Base-by-base conservation (phyloP, 2,113 vertebrate species). In the Scomber japonicus region DNA sequence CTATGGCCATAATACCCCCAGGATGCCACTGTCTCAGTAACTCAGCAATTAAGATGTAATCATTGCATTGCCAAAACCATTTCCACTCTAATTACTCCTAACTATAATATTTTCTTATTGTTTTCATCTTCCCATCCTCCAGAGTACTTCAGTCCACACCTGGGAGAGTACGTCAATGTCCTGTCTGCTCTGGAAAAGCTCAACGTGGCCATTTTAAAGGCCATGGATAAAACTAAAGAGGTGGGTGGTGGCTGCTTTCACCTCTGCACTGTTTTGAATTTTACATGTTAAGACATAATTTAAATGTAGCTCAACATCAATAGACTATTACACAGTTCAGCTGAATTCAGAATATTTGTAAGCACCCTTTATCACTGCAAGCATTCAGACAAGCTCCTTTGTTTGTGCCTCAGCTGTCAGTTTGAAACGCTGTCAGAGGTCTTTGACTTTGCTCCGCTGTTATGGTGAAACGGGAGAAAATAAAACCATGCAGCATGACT, bases 171-270 rank as follows among this genome's bases (percentile, higher is more conserved):
- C 27, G 94, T 94, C 82, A 96, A 95, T 0, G 97, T 99, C 77
- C 93, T 99, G 67, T 96, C 97, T 0, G 96, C 98, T 0, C 89
- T 99, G 92, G 97, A 99, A 75, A 92, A 96, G 1, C 96, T 99
- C 63, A 99, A 99, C 45, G 90, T 96, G 2, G 96, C 97, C 0
- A 97, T 99, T 83, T 94, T 99, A 72, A 95, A 95, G 73, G 98
- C 98, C 68, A 99, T 99, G 98, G 98, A 99, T 87, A 96, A 97
- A 92, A 99, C 98, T 79, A 99, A 99, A 89, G 91, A 97, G 97
- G 97, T 99, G 13, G 17, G 91, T 75, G 68, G 49, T 9, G 49
- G 21, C 14, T 2, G 3, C 51, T 72, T 1, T 69, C 30, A 45
- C 24, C 7, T 12, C 19, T 51, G 30, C 14, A 12, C 17, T 0